phyloP scores from a whole-genome alignment of 2,888 invertebrate genomes.

The Thumatha senex region DNA sequence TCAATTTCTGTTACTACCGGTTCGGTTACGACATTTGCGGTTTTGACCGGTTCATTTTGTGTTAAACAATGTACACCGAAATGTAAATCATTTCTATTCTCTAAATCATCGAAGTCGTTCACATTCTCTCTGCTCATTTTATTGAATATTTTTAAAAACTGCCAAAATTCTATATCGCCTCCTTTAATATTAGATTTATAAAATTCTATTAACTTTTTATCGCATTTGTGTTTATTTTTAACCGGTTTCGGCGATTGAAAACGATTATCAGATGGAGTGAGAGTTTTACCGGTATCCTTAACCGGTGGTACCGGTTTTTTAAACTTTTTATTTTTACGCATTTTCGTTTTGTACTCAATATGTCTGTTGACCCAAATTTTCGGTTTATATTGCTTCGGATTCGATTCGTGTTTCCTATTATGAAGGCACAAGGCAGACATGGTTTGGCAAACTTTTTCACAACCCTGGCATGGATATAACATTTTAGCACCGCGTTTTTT shows the following conservation, averaged over 20 bases:
- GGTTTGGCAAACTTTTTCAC: constrained; percentile 64
- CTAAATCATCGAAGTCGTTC: constrained; percentile 59
- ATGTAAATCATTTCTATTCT: constrained; percentile 41
- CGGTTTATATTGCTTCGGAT: constrained; percentile 58
- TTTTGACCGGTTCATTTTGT: neutral
- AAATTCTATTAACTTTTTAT: constrained; percentile 58
- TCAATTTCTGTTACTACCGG: neutral
- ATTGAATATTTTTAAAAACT: constrained; percentile 71
- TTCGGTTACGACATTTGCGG: neutral
- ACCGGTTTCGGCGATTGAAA: constrained; percentile 58
- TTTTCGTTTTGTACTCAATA: constrained; percentile 13
- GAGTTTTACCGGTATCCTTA: neutral
- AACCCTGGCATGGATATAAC: constrained; percentile 62
- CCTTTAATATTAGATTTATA: constrained; percentile 66
- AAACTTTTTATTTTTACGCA: constrained; percentile 8
- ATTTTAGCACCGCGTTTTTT: constrained; percentile 54
- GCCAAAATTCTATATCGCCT: constrained; percentile 69
- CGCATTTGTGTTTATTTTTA: constrained; percentile 63
- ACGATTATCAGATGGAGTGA: constrained; percentile 33
- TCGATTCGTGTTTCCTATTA: constrained; percentile 53
- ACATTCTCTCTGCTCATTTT: constrained; percentile 63
- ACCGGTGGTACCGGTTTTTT: constrained; percentile 1
- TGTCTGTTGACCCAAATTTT: constrained; percentile 60
- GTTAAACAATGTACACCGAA: constrained; percentile 52
- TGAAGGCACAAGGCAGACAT: constrained; percentile 62